Evolutionary conservation across 2,797 vertebrate genomes (phyloP), one percentile per base, ranked within the genome.

Genomic region (Odontamblyopus lacepedii): DNA sequence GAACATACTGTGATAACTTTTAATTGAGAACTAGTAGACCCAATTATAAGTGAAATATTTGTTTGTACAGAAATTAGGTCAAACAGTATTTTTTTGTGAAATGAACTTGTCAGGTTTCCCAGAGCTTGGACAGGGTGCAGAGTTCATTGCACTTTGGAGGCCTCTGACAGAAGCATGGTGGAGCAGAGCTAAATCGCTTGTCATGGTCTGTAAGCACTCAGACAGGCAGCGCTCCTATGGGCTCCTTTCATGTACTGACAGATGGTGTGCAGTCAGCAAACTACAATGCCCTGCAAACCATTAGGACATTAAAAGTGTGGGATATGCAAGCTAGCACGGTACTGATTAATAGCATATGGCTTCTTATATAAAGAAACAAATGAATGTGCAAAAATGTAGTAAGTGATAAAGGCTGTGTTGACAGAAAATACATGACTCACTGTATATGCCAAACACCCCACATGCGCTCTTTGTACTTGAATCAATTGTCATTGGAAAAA

Each of bases 161-260:
- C 65, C 71, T 80, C 75, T 76, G 84, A 87, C 79, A 86, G 84
- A 35, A 84, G 80, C 62, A 76, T 78, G 83, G 75, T 78, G 70
- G 84, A 9, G 64, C 79, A 78, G 65, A 72, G 83, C 76, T 79
- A 80, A 85, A 78, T 83, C 75, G 73, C 81, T 74, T 86, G 87
- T 91, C 87, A 90, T 70, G 83, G 87, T 82, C 79, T 67, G 75
- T 79, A 81, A 87, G 72, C 74, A 75, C 73, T 86, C 71, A 84
- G 83, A 82, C 85, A 85, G 79, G 87, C 78, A 67, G 38, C 76
- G 76, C 80, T 81, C 74, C 78, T 79, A 86, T 82, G 83, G 77
- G 74, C 79, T 85, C 76, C 63, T 65, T 79, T 80, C 72, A 63
- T 78, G 77, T 74, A 74, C 63, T 67, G 76, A 74, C 84, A 80